A percentile compares a stretch with the other conserved stretches of the same genome.
phyloP scores from a whole-genome alignment of 2,888 invertebrate species.

The Troides aeacus region DNA sequence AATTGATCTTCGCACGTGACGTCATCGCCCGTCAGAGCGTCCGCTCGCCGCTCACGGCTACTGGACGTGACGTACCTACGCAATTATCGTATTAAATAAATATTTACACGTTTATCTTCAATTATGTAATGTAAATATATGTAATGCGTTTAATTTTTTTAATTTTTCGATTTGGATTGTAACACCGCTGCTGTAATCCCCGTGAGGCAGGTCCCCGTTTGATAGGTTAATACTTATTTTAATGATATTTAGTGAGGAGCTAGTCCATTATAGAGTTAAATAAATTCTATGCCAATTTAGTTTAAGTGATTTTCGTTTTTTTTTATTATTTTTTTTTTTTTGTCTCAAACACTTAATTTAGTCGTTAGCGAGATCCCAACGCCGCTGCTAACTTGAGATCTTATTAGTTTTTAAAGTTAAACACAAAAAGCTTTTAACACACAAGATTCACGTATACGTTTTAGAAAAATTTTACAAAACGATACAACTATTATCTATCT shows the following conservation, averaged over 20 bases:
- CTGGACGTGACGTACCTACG: constrained; percentile 1
- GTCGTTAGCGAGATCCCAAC: constrained; percentile 34
- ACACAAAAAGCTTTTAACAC: neutral
- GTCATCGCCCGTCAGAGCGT: constrained; percentile 13
- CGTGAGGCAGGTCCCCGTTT: constrained; percentile 30
- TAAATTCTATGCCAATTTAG: constrained; percentile 60
- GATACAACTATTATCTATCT: neutral
- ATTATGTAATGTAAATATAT: constrained; percentile 1
- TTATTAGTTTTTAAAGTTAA: constrained; percentile 14
- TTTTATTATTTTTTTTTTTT: constrained; percentile 21
- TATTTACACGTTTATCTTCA: constrained; percentile 1
- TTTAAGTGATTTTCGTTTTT: constrained; percentile 42
- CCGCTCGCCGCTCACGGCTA: constrained; percentile 1
- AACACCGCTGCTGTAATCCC: neutral
- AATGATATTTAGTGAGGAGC: constrained; percentile 65
- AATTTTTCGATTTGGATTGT: neutral
- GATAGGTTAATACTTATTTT: constrained; percentile 31
- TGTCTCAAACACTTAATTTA: constrained; percentile 54
- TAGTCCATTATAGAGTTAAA: constrained; percentile 69
- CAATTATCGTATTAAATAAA: constrained; percentile 6
- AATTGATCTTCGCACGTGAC: constrained; percentile 10
- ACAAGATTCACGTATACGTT: neutral
- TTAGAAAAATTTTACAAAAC: neutral
- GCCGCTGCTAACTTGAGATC: constrained; percentile 20
- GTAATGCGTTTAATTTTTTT: neutral